A percentile compares a stretch with the other conserved stretches of the same genome.
phyloP scores from a whole-genome alignment of 2,113 vertebrate genomes.

The Balaenoptera acutorostrata region DNA sequence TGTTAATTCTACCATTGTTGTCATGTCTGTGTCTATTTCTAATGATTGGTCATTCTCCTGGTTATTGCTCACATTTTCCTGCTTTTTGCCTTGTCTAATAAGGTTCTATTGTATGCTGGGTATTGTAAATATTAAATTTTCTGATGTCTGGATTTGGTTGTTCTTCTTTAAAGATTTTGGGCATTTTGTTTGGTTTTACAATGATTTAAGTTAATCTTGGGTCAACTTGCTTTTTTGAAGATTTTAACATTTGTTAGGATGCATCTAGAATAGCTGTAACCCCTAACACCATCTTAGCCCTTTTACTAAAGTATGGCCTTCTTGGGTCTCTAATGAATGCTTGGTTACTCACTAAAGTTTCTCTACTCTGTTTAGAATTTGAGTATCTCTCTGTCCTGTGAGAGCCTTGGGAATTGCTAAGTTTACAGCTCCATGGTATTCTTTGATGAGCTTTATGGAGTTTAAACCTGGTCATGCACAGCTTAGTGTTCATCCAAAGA shows the following conservation, averaged over 20 bases:
- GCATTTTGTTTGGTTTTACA: neutral
- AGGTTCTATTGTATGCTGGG: neutral
- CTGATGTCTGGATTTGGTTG: neutral
- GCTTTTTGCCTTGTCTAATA: neutral
- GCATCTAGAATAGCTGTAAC: neutral
- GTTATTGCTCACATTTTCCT: neutral
- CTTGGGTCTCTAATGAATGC: neutral
- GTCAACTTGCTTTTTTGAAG: neutral
- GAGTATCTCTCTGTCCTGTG: neutral
- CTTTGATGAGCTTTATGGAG: neutral
- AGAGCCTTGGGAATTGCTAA: neutral
- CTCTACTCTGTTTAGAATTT: neutral
- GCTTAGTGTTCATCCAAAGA: neutral
- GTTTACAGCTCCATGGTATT: neutral
- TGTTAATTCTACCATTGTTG: neutral
- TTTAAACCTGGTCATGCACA: neutral
- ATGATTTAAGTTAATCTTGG: neutral
- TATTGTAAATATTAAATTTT: neutral
- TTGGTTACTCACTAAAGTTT: neutral
- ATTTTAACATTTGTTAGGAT: neutral
- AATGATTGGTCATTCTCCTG: neutral
- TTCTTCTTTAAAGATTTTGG: neutral
- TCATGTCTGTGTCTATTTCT: neutral
- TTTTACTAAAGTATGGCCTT: neutral
- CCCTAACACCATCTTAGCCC: neutral